Evolutionary conservation across 2,888 invertebrate species (phyloP).

Genomic region (Ophraella communa): DNA sequence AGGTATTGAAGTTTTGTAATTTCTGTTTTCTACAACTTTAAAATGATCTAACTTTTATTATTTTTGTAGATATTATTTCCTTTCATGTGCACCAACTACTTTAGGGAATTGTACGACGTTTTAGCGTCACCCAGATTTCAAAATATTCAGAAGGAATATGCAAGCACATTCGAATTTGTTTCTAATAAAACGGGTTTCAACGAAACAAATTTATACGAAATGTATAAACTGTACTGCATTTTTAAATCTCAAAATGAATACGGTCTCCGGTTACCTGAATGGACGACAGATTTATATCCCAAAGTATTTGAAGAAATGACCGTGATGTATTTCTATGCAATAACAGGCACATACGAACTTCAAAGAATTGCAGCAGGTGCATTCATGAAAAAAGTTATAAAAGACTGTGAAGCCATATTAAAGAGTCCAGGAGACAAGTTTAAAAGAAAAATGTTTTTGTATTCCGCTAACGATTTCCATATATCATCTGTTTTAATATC

Average conservation of each 20-base stretch:
- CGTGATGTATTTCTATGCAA: neutral
- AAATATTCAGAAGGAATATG: neutral
- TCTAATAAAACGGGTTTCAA: neutral
- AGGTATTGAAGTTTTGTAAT: too few relatives aligned
- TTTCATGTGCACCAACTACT: neutral
- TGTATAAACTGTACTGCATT: neutral
- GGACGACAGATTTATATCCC: neutral
- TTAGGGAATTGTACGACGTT: neutral
- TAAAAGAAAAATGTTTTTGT: neutral
- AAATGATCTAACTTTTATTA: neutral
- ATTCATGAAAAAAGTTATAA: neutral
- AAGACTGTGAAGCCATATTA: neutral
- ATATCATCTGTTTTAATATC: neutral
- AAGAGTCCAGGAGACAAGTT: neutral
- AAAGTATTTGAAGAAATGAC: neutral
- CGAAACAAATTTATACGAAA: neutral
- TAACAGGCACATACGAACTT: neutral
- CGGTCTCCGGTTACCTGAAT: neutral
- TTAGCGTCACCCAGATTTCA: neutral
- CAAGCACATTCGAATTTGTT: neutral
- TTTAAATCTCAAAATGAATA: neutral
- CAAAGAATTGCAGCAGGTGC: neutral
- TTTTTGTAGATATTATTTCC: neutral
- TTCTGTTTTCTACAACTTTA: too few relatives aligned
- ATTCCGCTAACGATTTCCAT: neutral